Base-by-base conservation (phyloP, 2,113 vertebrate genomes). In the Camelus bactrianus region DNA sequence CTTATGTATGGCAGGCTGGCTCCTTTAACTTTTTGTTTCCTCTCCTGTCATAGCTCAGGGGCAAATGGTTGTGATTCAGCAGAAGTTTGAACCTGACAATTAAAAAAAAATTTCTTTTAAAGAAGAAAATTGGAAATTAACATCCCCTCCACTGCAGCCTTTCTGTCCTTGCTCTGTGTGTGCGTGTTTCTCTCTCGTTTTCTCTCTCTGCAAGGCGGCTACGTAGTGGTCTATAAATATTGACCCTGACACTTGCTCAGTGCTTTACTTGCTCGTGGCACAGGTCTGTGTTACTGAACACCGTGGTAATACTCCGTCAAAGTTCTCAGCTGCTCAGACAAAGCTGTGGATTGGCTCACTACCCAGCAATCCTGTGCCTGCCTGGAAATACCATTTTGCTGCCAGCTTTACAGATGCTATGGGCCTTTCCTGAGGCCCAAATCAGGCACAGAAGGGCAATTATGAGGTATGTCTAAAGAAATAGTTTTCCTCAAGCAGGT, bases 321-420 rank as follows among this genome's bases (percentile, higher is more conserved):
- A 98, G 97, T 98, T 98, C 98, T 98, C 98, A 98, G 98, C 98
- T 99, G 99, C 98, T 98, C 98, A 98, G 98, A 98, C 98, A 98
- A 98, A 99, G 98, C 98, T 96, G 89, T 64, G 97, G 97, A 96
- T 93, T 91, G 96, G 97, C 98, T 98, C 97, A 56, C 94, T 94
- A 97, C 94, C 92, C 98, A 67, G 97, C 97, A 98, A 97, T 95
- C 96, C 97, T 97, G 97, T 32, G 93, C 97, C 98, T 98, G 98
- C 97, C 98, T 99, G 98, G 97, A 98, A 99, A 99, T 97, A 98
- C 94, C 87, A 54, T 93, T 95, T 97, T 94, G 92, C 97, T 98
- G 98, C 98, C 98, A 98, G 98, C 94, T 98, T 97, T 98, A 98
- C 98, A 98, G 98, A 99, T 98, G 98, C 98, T 97, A 79, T 0